These are phyloP conservation scores for Nycticorax nycticorax DNA, from an alignment of 2,113 vertebrate species.

Conservation along the genomic window DNA sequence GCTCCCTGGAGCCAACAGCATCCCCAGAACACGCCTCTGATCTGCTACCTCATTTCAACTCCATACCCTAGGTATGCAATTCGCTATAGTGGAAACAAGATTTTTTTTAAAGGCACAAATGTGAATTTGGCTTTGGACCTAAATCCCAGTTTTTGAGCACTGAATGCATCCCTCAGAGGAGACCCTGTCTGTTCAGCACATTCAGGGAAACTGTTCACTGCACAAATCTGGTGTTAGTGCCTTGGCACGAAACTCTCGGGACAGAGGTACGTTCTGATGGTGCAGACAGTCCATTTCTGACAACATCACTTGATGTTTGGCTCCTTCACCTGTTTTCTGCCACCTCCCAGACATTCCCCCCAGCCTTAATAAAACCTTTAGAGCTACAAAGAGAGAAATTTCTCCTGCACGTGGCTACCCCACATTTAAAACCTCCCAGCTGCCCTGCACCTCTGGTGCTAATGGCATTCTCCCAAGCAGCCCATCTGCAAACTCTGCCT, in stretches of 20 bases:
- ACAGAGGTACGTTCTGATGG: background rate
- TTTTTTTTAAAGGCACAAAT: background rate
- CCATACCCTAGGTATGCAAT: background rate
- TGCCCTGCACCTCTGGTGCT: rapidly evolving
- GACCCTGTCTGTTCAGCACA: background rate
- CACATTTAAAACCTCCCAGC: background rate
- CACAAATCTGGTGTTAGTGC: background rate
- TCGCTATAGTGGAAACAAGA: background rate
- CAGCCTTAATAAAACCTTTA: background rate
- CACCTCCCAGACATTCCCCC: background rate
- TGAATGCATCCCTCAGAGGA: background rate
- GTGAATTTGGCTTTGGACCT: background rate
- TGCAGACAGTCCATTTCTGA: background rate
- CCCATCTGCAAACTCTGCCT: background rate
- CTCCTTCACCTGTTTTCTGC: background rate
- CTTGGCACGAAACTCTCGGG: background rate
- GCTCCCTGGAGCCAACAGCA: background rate
- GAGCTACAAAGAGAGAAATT: background rate
- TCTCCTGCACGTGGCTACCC: rapidly evolving
- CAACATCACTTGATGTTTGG: background rate
- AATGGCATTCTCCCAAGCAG: background rate
- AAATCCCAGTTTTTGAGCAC: background rate
- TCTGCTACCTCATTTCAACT: background rate
- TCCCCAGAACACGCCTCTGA: background rate
- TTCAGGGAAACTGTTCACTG: background rate